These are phyloP conservation scores for Cotesia glomerata DNA, from an alignment of 1,140 invertebrate species.

Conservation along the genomic window DNA sequence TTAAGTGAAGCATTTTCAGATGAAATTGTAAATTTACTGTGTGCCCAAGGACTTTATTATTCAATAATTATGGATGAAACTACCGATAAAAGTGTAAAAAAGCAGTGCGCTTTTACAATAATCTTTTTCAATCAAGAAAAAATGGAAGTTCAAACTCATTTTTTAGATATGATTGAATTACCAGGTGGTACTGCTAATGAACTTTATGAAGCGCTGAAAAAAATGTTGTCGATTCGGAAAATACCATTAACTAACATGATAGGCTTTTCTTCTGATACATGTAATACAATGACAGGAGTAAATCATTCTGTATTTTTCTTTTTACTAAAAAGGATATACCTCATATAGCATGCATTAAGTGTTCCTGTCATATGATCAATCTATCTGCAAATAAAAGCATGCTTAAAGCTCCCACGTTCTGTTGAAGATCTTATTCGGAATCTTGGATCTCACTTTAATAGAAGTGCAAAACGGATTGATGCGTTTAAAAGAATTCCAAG, in stretches of 20 bases:
- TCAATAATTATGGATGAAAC: slow-evolving; percentile 32
- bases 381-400: slow-evolving; percentile 44
- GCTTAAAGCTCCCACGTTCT: slow-evolving; percentile 42
- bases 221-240: slow-evolving; percentile 27
- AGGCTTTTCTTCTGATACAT: slow-evolving; percentile 49
- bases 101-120: slow-evolving; percentile 31
- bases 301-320: slow-evolving; percentile 47
- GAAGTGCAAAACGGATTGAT: slow-evolving; percentile 41
- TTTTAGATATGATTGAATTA: slow-evolving; percentile 38
- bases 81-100: slow-evolving; percentile 30
- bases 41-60: too few species aligned
- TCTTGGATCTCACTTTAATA: slow-evolving; percentile 47
- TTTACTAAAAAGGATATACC: slow-evolving; percentile 37
- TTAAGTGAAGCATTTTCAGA: too few species aligned
- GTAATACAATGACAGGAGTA: slow-evolving; percentile 50
- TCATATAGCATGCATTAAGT: slow-evolving; percentile 46
- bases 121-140: slow-evolving; percentile 34
- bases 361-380: slow-evolving; percentile 50
- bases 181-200: slow-evolving; percentile 26
- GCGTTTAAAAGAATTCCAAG: slow-evolving; percentile 50
- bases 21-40: too few species aligned
- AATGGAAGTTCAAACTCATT: background rate
- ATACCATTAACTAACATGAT: slow-evolving; percentile 44
- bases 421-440: slow-evolving; percentile 35
- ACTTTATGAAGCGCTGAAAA: slow-evolving; percentile 31